Percentiles rank a stretch among this genome's conserved stretches.
phyloP scores from a whole-genome alignment of 2,113 vertebrate species.

The Dissostichus mawsoni region DNA sequence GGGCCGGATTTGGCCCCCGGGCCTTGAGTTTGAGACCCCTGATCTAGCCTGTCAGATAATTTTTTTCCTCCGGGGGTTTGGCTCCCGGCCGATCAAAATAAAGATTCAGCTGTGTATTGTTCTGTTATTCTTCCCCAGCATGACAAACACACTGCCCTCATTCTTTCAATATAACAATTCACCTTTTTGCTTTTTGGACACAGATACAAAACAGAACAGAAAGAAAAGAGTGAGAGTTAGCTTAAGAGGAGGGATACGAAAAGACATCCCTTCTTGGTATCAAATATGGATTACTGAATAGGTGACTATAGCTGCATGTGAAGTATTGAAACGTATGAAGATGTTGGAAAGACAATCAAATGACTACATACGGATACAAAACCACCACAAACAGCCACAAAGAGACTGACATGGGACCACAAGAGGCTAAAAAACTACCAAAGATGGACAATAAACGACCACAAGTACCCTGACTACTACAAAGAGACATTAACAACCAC shows the following conservation, averaged over 20 bases:
- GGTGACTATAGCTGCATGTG: too few species aligned
- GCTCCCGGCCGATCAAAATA: too few species aligned
- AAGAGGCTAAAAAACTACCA: too few species aligned
- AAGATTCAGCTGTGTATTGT: conserved; percentile 44
- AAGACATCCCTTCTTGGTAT: neutral
- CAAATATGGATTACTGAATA: neutral
- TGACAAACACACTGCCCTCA: conserved; percentile 66
- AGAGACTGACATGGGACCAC: neutral
- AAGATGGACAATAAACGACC: neutral
- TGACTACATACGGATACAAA: neutral
- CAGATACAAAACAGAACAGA: conserved; percentile 10
- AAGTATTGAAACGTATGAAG: neutral
- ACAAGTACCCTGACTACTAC: fast-evolving
- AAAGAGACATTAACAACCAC: too few species aligned
- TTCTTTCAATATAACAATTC: conserved; percentile 65
- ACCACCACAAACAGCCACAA: neutral
- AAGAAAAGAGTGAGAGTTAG: neutral
- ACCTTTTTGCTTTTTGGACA: conserved; percentile 21
- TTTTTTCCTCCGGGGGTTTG: too few species aligned
- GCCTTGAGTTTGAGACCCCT: neutral
- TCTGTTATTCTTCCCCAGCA: conserved; percentile 55
- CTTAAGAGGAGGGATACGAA: neutral
- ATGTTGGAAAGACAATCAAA: neutral
- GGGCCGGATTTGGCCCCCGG: too few species aligned
- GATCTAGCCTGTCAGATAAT: neutral